Evolutionary conservation across 2,113 vertebrate species (phyloP).

Genomic region (Labeo catla): DNA sequence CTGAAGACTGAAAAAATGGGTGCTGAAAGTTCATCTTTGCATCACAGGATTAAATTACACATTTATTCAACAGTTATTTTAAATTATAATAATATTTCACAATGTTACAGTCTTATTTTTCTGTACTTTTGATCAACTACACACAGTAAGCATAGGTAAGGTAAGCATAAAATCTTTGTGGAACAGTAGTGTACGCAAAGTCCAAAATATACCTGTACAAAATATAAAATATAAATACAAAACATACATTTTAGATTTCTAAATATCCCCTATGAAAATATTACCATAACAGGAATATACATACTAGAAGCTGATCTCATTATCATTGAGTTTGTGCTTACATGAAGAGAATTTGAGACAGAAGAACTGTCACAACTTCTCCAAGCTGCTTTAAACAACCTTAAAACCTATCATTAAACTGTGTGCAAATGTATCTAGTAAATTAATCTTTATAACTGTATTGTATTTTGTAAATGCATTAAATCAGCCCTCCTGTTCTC

Average conservation of each 20-base stretch:
- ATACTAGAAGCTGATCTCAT: background rate
- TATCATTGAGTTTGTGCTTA: background rate
- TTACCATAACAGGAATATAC: background rate
- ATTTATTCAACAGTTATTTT: background rate
- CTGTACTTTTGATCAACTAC: background rate
- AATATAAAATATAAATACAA: no score
- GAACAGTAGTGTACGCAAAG: background rate
- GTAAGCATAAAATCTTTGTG: background rate
- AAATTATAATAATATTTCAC: background rate
- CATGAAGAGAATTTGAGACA: background rate
- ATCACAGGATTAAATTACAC: background rate
- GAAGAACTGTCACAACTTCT: background rate
- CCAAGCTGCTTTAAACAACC: background rate
- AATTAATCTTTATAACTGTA: background rate
- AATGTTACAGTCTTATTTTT: background rate
- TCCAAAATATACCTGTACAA: background rate
- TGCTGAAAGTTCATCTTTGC: no score
- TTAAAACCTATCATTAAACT: background rate
- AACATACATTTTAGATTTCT: background rate
- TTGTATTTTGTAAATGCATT: background rate
- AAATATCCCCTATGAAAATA: background rate
- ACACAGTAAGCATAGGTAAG: background rate
- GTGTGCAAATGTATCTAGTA: background rate
- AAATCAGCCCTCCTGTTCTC: background rate
- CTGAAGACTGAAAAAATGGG: no score